These are phyloP conservation scores for Nemurella pictetii DNA, from an alignment of 2,888 invertebrate species.

Conservation along the genomic window DNA sequence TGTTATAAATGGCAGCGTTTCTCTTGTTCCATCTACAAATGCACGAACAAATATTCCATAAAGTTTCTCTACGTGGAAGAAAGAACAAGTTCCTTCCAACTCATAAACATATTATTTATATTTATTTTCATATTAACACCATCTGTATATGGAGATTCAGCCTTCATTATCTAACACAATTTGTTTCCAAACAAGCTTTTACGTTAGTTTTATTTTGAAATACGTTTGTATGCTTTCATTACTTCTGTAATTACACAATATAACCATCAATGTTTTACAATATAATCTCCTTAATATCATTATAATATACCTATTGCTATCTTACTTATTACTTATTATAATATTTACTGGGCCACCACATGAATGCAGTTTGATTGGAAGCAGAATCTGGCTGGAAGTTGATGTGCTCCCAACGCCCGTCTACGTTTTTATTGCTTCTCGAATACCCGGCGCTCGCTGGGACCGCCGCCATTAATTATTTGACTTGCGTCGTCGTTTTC, in stretches of 20 bases:
- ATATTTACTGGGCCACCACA: slow-evolving; percentile 28
- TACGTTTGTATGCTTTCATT: slow-evolving; percentile 26
- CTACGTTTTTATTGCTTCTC: slow-evolving; percentile 44
- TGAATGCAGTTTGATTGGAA: slow-evolving; percentile 27
- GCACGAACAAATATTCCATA: not conserved
- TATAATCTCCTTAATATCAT: slow-evolving; percentile 29
- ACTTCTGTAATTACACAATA: slow-evolving; percentile 33
- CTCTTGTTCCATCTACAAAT: not conserved
- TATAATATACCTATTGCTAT: slow-evolving; percentile 37
- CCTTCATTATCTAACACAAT: slow-evolving; percentile 7
- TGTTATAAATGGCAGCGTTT: not conserved
- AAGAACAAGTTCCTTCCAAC: not conserved
- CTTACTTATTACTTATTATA: slow-evolving; percentile 25
- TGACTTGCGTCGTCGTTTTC: not conserved
- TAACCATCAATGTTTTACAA: slow-evolving; percentile 16
- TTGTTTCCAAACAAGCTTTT: slow-evolving; percentile 10
- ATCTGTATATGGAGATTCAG: slow-evolving; percentile 6
- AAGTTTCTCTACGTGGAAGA: not conserved
- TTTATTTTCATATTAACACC: not conserved
- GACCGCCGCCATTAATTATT: slow-evolving; percentile 12
- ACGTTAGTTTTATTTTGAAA: not conserved
- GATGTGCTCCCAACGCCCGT: slow-evolving; percentile 34
- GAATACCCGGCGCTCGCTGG: slow-evolving; percentile 45
- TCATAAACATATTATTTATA: not conserved
- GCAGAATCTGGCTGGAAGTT: slow-evolving; percentile 21